These are phyloP conservation scores for Cosmopolites sordidus DNA, from an alignment of 2,888 invertebrate genomes.

Conservation along the genomic window DNA sequence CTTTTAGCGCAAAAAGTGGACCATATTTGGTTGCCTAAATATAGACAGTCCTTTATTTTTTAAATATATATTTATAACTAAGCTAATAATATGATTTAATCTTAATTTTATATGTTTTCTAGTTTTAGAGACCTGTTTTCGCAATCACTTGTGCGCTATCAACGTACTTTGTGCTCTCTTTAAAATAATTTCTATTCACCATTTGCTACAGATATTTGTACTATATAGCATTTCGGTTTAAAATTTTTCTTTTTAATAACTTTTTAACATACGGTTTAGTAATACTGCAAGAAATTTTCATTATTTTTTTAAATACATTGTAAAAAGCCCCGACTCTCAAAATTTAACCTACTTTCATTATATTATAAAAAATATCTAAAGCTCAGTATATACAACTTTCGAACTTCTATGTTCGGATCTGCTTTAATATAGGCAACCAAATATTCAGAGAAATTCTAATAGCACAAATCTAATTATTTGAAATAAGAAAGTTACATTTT, in stretches of 20 bases:
- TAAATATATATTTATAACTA: constrained; percentile 15
- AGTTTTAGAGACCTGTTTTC: constrained; percentile 19
- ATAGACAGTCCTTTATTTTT: constrained; percentile 15
- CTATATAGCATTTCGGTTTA: constrained; percentile 19
- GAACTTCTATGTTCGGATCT: constrained; percentile 11
- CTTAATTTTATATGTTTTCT: constrained; percentile 23
- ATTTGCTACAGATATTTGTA: constrained; percentile 19
- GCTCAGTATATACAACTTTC: constrained; percentile 24
- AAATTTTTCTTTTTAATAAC: constrained; percentile 7
- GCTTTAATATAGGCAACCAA: constrained; percentile 25
- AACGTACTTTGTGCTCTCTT: constrained; percentile 18
- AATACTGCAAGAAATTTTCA: constrained; percentile 20
- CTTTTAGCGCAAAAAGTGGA: constrained; percentile 1
- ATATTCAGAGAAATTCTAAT: constrained; percentile 7
- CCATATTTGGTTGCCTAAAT: constrained; percentile 22
- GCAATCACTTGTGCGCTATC: constrained; percentile 22
- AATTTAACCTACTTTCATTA: constrained; percentile 19
- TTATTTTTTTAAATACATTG: constrained; percentile 9
- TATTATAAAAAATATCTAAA: constrained; percentile 28
- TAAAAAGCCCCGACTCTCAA: constrained; percentile 22
- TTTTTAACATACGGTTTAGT: constrained; percentile 8
- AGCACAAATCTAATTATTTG: not conserved
- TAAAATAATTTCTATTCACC: constrained; percentile 6
- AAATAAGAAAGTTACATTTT: not conserved
- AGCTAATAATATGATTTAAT: constrained; percentile 15